A percentile compares a stretch with the other conserved stretches of the same genome.
These are phyloP conservation scores for Neostethus bicornis DNA, from an alignment of 2,797 vertebrate genomes.

Conservation along the genomic window DNA sequence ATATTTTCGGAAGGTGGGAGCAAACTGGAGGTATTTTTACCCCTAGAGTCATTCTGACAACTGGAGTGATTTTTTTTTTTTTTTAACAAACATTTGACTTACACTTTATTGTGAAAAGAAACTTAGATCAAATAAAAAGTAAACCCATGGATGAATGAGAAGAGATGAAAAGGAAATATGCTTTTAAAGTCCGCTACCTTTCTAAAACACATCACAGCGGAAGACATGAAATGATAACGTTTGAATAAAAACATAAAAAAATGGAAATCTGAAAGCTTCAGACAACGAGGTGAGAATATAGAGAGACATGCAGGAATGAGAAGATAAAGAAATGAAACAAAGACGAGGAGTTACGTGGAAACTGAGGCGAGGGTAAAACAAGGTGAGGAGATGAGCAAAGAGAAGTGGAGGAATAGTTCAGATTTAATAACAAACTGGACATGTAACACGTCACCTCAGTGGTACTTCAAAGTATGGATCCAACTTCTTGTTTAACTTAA, in stretches of 20 bases:
- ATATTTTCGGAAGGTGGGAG: too few relatives aligned
- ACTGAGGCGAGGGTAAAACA: conserved; percentile 19
- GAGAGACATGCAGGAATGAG: conserved; percentile 19
- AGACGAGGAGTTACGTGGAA: conserved; percentile 3
- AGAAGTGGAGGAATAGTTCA: neutral
- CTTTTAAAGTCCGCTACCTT: conserved; percentile 27
- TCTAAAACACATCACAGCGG: conserved; percentile 14
- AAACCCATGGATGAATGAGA: conserved; percentile 14
- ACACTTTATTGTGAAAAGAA: neutral
- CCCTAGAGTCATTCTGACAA: too few relatives aligned
- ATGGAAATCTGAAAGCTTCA: conserved; percentile 24
- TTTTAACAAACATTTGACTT: too few relatives aligned
- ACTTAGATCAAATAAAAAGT: neutral
- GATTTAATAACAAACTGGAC: neutral
- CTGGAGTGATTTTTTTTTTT: too few relatives aligned
- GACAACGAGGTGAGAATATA: conserved; percentile 3
- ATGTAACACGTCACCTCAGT: too few relatives aligned
- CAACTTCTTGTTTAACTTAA: too few relatives aligned
- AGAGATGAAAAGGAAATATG: neutral
- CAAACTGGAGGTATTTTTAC: too few relatives aligned
- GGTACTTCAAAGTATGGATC: too few relatives aligned
- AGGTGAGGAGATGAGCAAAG: conserved; percentile 14
- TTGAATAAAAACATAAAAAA: conserved; percentile 17
- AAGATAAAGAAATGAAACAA: conserved; percentile 26
- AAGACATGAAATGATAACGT: conserved; percentile 16